Evolutionary conservation across 2,888 invertebrate species (phyloP), one percentile per base, ranked within the genome.

Genomic region (Callinectes sapidus): DNA sequence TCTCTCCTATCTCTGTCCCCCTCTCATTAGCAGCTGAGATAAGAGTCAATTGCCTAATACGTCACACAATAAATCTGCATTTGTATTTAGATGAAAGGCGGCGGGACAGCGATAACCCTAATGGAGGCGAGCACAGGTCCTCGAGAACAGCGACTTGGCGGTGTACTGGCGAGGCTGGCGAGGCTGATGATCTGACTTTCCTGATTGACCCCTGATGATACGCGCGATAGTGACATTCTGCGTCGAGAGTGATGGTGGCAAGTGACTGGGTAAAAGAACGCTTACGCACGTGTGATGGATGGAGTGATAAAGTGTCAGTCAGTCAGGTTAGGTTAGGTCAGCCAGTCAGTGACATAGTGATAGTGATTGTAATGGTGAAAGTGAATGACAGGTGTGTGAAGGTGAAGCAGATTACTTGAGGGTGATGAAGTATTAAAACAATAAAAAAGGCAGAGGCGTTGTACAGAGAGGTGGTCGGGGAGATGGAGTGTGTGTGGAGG

Each of bases 51-150:
- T 81, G 35, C 81, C 81, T 81, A 81, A 81, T 81, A 81, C 14
- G 81, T 35, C 81, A 81, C 81, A 81, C 81, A 81, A 81, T 81
- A 81, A 81, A 81, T 81, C 81, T 81, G 81, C 81, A 81, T 81
- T 81, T 81, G 16, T 81, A 81, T 81, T 81, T 32, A 32, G 81
- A 81, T 35, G 81, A 81, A 35, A 81, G 81, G 35, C 23, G 81
- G 81, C 81, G 81, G 32, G 81, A 35, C 32, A 35, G 81, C 35
- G 81, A 81, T 81, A 81, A 81, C 81, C 81, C 35, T 81, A 81
- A 81, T 32, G 35, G 81, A 35, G 81, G 81, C 35, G 81, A 16
- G 32, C 35, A 35, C 35, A 35, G 81, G 81, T 81, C 81, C 28
- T 14, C 32, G 81, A 35, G 35, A 81, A 81, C 35, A 14, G 14